Evolutionary conservation across 2,888 invertebrate species (phyloP).

Genomic region (Tanaodytes sp.): DNA sequence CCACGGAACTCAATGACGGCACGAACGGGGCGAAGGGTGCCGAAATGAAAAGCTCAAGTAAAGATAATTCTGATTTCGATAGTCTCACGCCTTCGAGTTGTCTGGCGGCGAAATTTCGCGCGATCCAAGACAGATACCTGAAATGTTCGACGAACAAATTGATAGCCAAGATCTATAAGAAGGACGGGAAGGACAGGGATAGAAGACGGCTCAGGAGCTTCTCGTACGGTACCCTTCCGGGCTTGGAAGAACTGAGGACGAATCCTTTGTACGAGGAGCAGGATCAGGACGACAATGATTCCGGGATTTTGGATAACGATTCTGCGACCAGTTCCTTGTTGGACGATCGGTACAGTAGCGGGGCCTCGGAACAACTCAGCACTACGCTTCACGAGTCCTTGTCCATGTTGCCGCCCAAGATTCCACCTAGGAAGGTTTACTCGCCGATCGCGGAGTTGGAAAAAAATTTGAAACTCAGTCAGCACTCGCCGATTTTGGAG

Average conservation of each 20-base stretch:
- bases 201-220: conserved; percentile 77
- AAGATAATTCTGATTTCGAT: conserved; percentile 59
- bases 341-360: conserved; percentile 68
- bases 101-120: conserved; percentile 80
- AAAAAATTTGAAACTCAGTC: conserved; percentile 48
- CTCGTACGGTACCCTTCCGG: conserved; percentile 83
- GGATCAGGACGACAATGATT: conserved; percentile 79
- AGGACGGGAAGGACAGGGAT: conserved; percentile 64
- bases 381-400: conserved; percentile 55
- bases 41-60: conserved; percentile 10
- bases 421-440: conserved; percentile 66
- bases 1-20: conserved; percentile 58
- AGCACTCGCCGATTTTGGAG: conserved; percentile 43
- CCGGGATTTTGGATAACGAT: conserved; percentile 83
- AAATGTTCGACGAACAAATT: conserved; percentile 81
- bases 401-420: conserved; percentile 58
- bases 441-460: conserved; percentile 59
- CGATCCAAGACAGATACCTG: conserved; percentile 81
- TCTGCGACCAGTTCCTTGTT: conserved; percentile 81
- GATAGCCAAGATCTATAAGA: conserved; percentile 79
- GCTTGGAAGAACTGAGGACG: conserved; percentile 80
- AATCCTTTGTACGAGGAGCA: conserved; percentile 77
- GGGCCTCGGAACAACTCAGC: conserved; percentile 56
- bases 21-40: conserved; percentile 33
- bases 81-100: conserved; percentile 73